Evolutionary conservation across 2,888 invertebrate species (phyloP).

Genomic region (Andrena bicolor): DNA sequence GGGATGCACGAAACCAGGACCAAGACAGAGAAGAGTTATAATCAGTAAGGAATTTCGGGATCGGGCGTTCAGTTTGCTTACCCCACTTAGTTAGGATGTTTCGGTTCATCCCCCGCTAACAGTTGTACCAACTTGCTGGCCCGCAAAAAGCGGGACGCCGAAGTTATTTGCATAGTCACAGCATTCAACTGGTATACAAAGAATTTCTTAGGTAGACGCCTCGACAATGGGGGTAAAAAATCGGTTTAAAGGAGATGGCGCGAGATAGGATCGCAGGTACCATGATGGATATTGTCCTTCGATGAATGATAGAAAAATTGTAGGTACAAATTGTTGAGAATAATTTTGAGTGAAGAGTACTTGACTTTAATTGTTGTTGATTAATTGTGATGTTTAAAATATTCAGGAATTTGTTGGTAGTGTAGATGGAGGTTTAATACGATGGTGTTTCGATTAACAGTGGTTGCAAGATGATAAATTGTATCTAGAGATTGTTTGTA

Average conservation of each 20-base stretch:
- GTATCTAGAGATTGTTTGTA: no score
- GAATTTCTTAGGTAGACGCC: conserved; percentile 3
- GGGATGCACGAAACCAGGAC: conserved; percentile 47
- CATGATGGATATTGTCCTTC: no score
- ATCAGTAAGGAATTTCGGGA: conserved; percentile 55
- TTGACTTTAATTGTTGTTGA: no score
- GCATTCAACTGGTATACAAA: conserved; percentile 26
- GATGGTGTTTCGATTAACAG: no score
- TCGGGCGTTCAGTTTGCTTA: conserved; percentile 47
- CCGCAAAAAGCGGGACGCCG: conserved; percentile 34
- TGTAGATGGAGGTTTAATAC: no score
- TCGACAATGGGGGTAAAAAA: conserved; percentile 5
- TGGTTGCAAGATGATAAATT: no score
- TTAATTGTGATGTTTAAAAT: no score
- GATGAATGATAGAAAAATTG: no score
- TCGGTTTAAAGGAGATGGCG: conserved; percentile 13
- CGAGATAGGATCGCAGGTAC: not conserved
- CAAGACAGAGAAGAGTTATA: conserved; percentile 49
- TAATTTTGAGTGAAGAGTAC: no score
- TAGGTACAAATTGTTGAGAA: no score
- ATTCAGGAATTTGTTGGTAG: no score
- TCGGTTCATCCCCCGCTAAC: conserved; percentile 18
- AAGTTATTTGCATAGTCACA: conserved; percentile 29
- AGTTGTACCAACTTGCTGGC: conserved; percentile 27
- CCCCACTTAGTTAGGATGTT: conserved; percentile 32